A percentile compares a stretch with the other conserved stretches of the same genome.
These are phyloP conservation scores for Halictus ligatus DNA, from an alignment of 2,888 invertebrate genomes.

Conservation along the genomic window DNA sequence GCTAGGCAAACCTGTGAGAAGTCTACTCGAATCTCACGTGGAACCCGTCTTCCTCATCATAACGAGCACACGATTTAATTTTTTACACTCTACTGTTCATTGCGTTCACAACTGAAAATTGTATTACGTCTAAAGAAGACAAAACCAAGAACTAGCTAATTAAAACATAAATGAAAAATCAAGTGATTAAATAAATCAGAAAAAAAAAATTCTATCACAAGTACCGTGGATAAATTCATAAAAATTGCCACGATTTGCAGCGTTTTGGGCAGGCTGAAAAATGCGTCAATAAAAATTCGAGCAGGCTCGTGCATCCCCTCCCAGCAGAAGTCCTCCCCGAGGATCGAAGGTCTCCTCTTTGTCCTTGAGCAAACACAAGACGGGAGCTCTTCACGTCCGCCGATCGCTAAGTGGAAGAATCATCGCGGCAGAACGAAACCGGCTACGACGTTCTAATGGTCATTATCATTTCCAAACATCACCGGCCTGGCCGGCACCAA, in stretches of 20 bases:
- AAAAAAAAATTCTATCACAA: no score
- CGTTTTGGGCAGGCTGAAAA: background rate
- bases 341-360: constrained; percentile 37
- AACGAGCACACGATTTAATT: background rate
- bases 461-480: constrained; percentile 77
- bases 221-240: no score
- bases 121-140: no score
- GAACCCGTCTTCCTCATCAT: background rate
- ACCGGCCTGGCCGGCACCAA: constrained; percentile 25
- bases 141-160: background rate
- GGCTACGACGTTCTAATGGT: constrained; percentile 73
- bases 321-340: background rate
- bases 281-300: constrained; percentile 16
- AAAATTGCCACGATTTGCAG: background rate
- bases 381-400: constrained; percentile 78
- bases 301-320: constrained; percentile 1
- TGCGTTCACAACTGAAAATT: background rate
- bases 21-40: background rate
- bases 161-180: no score
- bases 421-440: constrained; percentile 65
- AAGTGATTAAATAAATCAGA: no score
- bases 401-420: constrained; percentile 79
- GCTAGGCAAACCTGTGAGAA: background rate
- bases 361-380: constrained; percentile 74
- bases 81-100: background rate